Conservation (phyloP, 2,113 vertebrate species). For the Microcebus murinus region DNA sequence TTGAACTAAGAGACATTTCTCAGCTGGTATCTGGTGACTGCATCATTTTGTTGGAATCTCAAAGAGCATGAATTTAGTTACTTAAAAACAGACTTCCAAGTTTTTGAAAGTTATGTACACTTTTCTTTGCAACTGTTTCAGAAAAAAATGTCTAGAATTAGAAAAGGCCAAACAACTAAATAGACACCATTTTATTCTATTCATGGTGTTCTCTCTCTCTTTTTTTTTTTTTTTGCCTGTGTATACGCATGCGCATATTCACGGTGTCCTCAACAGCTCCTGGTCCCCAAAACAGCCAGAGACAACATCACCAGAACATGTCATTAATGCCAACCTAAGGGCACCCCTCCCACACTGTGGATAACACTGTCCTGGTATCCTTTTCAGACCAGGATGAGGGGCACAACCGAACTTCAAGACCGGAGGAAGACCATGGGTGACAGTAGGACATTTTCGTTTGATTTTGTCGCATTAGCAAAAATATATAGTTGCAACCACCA, state of each 20-base stretch:
- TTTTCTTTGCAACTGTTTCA: conserved; percentile 25
- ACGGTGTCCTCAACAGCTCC: too few relatives aligned
- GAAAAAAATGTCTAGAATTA: conserved; percentile 20
- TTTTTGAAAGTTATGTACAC: background rate
- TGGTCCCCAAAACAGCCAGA: background rate
- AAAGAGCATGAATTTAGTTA: background rate
- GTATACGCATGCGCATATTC: too few relatives aligned
- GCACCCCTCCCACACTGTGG: background rate
- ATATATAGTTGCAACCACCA: background rate
- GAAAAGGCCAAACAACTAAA: background rate
- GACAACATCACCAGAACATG: conserved; percentile 3
- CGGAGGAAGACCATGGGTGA: background rate
- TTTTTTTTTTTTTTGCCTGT: too few relatives aligned
- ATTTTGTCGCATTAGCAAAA: background rate
- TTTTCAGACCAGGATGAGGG: background rate
- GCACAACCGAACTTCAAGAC: background rate
- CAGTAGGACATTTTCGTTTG: background rate
- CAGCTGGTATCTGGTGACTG: conserved; percentile 14
- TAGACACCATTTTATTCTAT: background rate
- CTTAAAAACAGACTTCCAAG: conserved; percentile 37
- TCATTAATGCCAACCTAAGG: background rate
- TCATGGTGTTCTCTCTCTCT: background rate
- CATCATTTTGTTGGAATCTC: conserved; percentile 20
- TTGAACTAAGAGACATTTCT: conserved; percentile 4
- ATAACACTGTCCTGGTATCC: background rate